Percentiles rank a stretch among this genome's conserved stretches.
phyloP scores from a whole-genome alignment of 2,797 vertebrate genomes.

The Schizopygopsis malacanthus region DNA sequence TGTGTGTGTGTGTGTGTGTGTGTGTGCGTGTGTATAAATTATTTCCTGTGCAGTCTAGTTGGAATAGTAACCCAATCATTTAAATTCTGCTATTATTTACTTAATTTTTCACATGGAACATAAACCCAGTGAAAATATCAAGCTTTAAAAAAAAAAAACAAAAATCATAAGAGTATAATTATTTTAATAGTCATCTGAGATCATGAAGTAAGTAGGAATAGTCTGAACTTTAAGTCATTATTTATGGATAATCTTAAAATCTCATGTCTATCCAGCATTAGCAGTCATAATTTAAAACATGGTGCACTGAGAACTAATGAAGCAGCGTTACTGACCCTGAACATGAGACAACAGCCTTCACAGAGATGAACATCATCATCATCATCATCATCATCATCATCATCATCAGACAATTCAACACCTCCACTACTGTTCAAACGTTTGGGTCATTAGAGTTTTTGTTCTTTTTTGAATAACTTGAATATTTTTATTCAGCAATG shows the following conservation, averaged over 20 bases:
- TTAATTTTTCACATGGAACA: too few relatives aligned
- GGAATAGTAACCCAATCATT: too few relatives aligned
- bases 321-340: not conserved
- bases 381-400: not conserved
- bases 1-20: too few relatives aligned
- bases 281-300: not conserved
- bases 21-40: too few relatives aligned
- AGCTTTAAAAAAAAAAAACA: too few relatives aligned
- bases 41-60: too few relatives aligned
- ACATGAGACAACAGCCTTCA: not conserved
- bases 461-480: too few relatives aligned
- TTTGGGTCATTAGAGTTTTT: too few relatives aligned
- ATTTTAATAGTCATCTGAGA: not conserved
- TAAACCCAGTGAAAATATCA: too few relatives aligned
- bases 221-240: not conserved
- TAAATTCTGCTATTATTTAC: too few relatives aligned
- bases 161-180: not conserved
- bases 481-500: not conserved
- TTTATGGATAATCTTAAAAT: not conserved
- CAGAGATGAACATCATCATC: not conserved
- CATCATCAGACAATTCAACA: too few relatives aligned
- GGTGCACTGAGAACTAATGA: slow-evolving; percentile 1
- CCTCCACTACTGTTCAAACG: not conserved
- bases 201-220: not conserved
- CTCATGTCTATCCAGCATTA: not conserved